Conservation (phyloP, 2,888 invertebrate species). For the Sepioteuthis lessoniana region DNA sequence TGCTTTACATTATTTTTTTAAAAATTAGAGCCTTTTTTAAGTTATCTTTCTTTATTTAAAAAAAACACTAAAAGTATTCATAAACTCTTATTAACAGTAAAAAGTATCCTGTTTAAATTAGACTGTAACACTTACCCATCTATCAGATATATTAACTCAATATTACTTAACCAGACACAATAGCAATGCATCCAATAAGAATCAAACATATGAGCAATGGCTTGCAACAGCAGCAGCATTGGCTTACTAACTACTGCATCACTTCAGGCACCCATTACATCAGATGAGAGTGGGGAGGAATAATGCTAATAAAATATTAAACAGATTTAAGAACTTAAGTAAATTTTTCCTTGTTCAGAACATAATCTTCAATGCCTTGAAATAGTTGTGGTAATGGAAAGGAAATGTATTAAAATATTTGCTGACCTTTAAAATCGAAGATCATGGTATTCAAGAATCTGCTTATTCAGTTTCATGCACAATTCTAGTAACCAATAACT, state of each 20-base stretch:
- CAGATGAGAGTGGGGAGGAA: neutral
- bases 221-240: neutral
- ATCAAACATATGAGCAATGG: neutral
- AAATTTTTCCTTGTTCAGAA: neutral
- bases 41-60: no score
- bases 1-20: no score
- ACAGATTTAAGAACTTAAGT: neutral
- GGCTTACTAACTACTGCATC: neutral
- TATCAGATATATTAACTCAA: no score
- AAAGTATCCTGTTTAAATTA: no score
- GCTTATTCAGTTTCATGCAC: neutral
- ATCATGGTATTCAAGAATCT: neutral
- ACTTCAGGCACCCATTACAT: neutral
- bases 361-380: neutral
- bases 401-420: neutral
- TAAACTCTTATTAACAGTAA: no score
- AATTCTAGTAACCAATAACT: no score
- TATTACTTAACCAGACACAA: neutral
- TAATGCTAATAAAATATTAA: neutral
- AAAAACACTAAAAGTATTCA: no score
- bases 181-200: neutral
- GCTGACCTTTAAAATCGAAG: neutral
- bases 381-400: neutral
- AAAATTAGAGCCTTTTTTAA: no score
- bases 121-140: no score